A percentile compares a stretch with the other conserved stretches of the same genome.
These are phyloP conservation scores for Pseudomyrmex cubaensis DNA, from an alignment of 1,140 invertebrate genomes.

Conservation along the genomic window DNA sequence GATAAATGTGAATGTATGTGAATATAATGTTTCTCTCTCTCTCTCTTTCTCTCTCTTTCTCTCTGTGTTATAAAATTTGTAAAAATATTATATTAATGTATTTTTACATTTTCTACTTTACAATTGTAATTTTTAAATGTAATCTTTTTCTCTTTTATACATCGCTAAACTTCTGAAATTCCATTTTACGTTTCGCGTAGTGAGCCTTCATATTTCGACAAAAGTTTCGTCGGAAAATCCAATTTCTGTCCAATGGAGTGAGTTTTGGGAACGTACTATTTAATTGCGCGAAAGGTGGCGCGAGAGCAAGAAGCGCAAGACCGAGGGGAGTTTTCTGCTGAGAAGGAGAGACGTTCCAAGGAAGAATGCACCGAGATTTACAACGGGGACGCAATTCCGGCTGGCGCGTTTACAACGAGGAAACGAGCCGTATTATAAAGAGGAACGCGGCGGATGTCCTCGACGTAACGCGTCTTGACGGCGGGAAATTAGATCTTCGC, in stretches of 20 bases:
- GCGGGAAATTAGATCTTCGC: slow-evolving; percentile 74
- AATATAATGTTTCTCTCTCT: too few relatives aligned
- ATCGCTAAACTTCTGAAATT: slow-evolving; percentile 23
- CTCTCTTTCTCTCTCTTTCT: too few relatives aligned
- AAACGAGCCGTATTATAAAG: slow-evolving; percentile 75
- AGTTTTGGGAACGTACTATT: slow-evolving; percentile 53
- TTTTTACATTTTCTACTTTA: neutral
- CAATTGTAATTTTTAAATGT: neutral
- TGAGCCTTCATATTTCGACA: slow-evolving; percentile 45
- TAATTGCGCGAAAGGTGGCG: slow-evolving; percentile 44
- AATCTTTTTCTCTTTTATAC: neutral
- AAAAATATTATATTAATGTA: neutral
- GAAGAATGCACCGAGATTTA: slow-evolving; percentile 74
- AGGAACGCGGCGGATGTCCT: slow-evolving; percentile 70
- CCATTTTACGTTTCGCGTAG: slow-evolving; percentile 12
- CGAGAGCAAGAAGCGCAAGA: slow-evolving; percentile 42
- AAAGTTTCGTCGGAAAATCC: slow-evolving; percentile 46
- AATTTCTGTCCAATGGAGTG: slow-evolving; percentile 49
- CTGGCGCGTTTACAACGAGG: slow-evolving; percentile 72
- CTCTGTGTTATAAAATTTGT: neutral
- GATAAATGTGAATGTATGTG: too few relatives aligned
- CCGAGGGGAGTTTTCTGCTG: slow-evolving; percentile 13
- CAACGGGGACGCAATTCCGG: slow-evolving; percentile 72
- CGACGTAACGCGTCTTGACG: slow-evolving; percentile 72
- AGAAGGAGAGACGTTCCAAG: slow-evolving; percentile 30